phyloP scores from a whole-genome alignment of 2,797 vertebrate species.

The Cephalopachus bancanus region DNA sequence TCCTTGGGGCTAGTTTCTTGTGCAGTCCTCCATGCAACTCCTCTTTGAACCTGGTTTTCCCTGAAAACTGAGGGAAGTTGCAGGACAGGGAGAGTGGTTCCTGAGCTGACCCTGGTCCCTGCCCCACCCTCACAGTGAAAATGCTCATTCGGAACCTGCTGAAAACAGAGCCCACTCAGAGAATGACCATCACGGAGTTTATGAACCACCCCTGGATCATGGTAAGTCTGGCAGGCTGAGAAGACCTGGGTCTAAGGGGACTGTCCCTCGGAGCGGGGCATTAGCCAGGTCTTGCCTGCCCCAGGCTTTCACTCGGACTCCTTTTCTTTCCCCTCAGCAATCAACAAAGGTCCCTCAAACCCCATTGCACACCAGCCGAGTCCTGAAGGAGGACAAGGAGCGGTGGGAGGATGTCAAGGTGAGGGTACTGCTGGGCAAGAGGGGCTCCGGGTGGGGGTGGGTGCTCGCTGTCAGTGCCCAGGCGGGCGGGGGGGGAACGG shows the following conservation, averaged over 20 bases:
- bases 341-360: conserved; percentile 98
- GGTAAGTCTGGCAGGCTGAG: conserved; percentile 87
- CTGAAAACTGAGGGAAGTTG: not conserved
- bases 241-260: not conserved
- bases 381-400: conserved; percentile 97
- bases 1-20: not conserved
- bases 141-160: conserved; percentile 96
- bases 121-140: conserved; percentile 90
- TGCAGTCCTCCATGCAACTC: not conserved
- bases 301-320: not conserved
- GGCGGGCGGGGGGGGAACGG: fast-evolving
- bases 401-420: conserved; percentile 99
- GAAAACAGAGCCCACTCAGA: conserved; percentile 97
- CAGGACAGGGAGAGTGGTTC: not conserved
- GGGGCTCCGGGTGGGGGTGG: not conserved
- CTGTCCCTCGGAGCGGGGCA: fast-evolving
- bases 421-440: not conserved
- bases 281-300: not conserved
- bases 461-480: fast-evolving
- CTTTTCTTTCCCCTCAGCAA: conserved; percentile 89
- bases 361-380: conserved; percentile 98
- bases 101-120: conserved; percentile 1
- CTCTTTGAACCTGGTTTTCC: not conserved
- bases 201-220: conserved; percentile 99
- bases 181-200: conserved; percentile 99